Evolutionary conservation across 2,797 vertebrate genomes (phyloP).

Genomic region (Darevskia mixta): DNA sequence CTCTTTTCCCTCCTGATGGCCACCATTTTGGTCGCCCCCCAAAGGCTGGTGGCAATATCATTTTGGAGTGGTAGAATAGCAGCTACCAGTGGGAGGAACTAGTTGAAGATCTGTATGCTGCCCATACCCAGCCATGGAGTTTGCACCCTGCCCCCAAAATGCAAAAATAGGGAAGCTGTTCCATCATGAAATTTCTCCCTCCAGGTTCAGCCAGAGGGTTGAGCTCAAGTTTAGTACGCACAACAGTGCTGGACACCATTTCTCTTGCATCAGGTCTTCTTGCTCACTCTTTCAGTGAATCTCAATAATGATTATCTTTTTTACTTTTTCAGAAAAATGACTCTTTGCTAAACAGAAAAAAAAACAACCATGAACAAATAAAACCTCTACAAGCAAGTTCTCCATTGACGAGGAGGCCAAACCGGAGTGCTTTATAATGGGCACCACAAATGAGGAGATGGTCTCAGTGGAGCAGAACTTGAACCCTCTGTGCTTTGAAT

Average conservation of each 20-base stretch:
- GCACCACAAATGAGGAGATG: slow-evolving; percentile 89
- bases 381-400: slow-evolving; percentile 19
- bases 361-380: slow-evolving; percentile 23
- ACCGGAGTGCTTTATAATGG: slow-evolving; percentile 80
- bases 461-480: slow-evolving; percentile 85
- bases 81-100: background rate
- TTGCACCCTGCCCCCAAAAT: background rate
- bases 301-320: slow-evolving; percentile 9
- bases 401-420: slow-evolving; percentile 50
- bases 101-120: background rate
- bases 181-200: background rate
- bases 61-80: too few relatives aligned
- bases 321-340: slow-evolving; percentile 67
- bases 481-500: slow-evolving; percentile 92
- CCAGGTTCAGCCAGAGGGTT: background rate
- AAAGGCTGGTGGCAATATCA: background rate
- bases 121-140: background rate
- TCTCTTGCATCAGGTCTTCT: background rate
- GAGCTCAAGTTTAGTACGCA: background rate
- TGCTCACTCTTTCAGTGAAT: background rate
- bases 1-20: too few relatives aligned
- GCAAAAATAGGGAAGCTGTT: background rate
- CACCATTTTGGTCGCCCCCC: background rate
- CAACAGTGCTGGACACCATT: background rate
- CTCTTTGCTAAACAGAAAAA: slow-evolving; percentile 9